Evolutionary conservation across 2,113 vertebrate species (phyloP).

Genomic region (Cichladusa arquata): DNA sequence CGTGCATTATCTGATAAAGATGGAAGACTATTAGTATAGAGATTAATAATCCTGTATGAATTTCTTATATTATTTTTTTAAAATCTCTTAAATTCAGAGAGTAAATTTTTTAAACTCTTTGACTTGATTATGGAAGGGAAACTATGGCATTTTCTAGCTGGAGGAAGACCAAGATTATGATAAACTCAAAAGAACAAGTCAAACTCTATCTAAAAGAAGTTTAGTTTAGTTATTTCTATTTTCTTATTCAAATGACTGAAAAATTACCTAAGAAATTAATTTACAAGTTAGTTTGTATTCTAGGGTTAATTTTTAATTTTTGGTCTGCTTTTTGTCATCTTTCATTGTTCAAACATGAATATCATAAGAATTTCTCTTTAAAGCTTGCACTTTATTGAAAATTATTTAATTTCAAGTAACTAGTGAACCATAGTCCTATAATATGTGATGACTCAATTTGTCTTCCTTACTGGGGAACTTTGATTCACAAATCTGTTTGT

Average conservation of each 20-base stretch:
- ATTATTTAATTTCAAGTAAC: background rate
- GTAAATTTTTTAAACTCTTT: background rate
- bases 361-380: background rate
- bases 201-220: background rate
- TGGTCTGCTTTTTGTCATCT: background rate
- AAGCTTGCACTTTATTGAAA: background rate
- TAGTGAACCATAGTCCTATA: background rate
- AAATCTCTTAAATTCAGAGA: background rate
- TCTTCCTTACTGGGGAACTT: background rate
- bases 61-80: background rate
- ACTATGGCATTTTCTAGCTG: background rate
- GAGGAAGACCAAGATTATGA: background rate
- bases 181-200: background rate
- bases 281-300: background rate
- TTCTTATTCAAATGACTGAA: background rate
- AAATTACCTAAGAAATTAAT: background rate
- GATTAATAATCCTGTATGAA: background rate
- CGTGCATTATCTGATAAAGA: background rate
- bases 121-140: background rate
- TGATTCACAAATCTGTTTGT: background rate
- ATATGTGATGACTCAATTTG: background rate
- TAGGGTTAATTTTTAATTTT: background rate
- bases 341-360: background rate
- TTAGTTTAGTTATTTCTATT: background rate
- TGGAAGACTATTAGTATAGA: background rate